Evolutionary conservation across 2,888 invertebrate species (phyloP), one percentile per base, ranked within the genome.

Genomic region (Ophion ventricosus): DNA sequence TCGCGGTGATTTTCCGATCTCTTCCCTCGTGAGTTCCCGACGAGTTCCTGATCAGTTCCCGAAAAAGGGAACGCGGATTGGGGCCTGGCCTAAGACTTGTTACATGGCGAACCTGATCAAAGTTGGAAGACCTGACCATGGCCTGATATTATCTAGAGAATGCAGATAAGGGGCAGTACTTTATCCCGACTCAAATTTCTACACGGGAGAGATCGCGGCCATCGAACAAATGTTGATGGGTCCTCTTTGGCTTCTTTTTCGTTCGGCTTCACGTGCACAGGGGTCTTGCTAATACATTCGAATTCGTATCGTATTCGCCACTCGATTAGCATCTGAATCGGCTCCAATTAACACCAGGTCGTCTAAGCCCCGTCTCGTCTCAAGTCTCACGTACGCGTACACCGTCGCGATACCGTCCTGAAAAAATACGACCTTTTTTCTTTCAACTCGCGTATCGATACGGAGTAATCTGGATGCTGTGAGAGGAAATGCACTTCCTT

Each of bases 311-410:
- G 49, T 14, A 43, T 43, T 23, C 66, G 25, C 25, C 8, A 14
- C 23, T 17, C 67, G n/a, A 26, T 67, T 67, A 67, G 49, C 67
- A 67, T 49, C 25, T 10, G n/a, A 67, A 67, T 49, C 25, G 49
- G n/a, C 49, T 25, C 67, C 49, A 67, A 26, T 49, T 49, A 67
- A 49, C 67, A 49, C 49, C 67, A 1, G 17, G 25, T 67, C 49
- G 49, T 67, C 49, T 67, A 67, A 49, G 49, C 43, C 25, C 25
- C 10, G 49, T 67, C 67, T 67, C 8, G 49, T 17, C 49, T 49
- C 8, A 66, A 14, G n/a, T 11, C n/a, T 40, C 23, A 23, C 23
- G 23, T 66, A 40, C n/a, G 3, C 17, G 25, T 67, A 17, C 25
- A 67, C 49, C 20, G 20, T 67, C 67, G 14, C 0, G 17, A 14